Evolutionary conservation across 2,113 vertebrate species (phyloP).

Genomic region (Neotragus moschatus): DNA sequence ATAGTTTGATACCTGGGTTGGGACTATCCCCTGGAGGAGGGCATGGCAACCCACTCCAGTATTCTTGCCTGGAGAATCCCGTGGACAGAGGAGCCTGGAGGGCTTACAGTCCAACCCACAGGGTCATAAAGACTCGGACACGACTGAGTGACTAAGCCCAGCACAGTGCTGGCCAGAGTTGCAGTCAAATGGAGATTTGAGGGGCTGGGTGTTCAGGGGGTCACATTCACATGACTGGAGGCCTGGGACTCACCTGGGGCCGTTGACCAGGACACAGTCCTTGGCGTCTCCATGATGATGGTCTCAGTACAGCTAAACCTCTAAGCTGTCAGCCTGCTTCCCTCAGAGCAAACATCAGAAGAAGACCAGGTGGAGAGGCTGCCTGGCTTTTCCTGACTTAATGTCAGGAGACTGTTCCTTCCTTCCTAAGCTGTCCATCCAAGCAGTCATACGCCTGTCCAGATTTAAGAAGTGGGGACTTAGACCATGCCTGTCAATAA

Average conservation of each 20-base stretch:
- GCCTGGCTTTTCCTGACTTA: neutral
- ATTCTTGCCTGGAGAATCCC: neutral
- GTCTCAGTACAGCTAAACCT: neutral
- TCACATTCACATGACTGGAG: neutral
- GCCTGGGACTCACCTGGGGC: neutral
- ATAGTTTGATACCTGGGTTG: neutral
- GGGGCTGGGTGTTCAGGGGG: neutral
- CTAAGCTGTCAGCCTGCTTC: neutral
- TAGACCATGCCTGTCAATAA: neutral
- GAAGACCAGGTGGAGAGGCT: too few species aligned
- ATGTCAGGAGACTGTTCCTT: neutral
- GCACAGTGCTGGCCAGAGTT: neutral
- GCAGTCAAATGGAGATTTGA: fast-evolving
- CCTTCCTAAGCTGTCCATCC: neutral
- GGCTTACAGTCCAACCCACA: neutral
- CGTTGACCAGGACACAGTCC: neutral
- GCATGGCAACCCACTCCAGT: neutral
- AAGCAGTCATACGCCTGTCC: neutral
- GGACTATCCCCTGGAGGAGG: neutral
- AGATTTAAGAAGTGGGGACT: neutral
- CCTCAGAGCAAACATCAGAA: neutral
- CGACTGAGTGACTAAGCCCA: neutral
- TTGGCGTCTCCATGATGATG: too few species aligned
- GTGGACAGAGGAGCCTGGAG: neutral
- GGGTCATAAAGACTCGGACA: neutral